These are phyloP conservation scores for Chrysemys picta DNA, from an alignment of 2,113 vertebrate species.

Conservation along the genomic window DNA sequence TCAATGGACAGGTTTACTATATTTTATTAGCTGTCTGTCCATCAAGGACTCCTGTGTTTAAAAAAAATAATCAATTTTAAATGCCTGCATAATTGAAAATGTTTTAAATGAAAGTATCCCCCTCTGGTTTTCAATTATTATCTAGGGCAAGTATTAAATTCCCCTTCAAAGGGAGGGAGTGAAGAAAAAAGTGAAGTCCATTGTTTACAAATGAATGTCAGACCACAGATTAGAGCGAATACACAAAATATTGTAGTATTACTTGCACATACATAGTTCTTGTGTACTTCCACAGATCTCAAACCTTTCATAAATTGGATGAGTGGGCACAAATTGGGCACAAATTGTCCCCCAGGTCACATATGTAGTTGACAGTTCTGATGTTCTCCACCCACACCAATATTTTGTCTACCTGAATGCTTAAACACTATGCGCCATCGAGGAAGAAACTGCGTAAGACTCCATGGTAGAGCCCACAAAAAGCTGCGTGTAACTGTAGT, in stretches of 20 bases:
- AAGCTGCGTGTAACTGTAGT: neutral
- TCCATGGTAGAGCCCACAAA: neutral
- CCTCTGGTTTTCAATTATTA: neutral
- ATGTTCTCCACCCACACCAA: neutral
- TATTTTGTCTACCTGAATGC: neutral
- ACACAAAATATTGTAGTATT: neutral
- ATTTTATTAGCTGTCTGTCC: neutral
- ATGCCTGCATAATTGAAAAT: neutral
- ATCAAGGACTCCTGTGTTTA: neutral
- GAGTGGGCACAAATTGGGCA: neutral
- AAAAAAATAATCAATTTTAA: neutral
- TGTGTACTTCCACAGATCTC: neutral
- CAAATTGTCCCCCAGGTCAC: neutral
- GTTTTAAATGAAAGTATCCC: neutral
- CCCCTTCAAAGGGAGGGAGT: neutral
- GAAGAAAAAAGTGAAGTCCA: neutral
- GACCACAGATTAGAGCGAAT: neutral
- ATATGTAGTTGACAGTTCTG: neutral
- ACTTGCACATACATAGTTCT: neutral
- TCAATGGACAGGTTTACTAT: too few species aligned
- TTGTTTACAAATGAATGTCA: neutral
- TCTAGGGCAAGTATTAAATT: neutral
- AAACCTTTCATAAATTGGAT: neutral
- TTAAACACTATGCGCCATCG: neutral
- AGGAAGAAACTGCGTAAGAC: neutral